Conservation (phyloP, 2,113 vertebrate species). For the Castor canadensis region DNA sequence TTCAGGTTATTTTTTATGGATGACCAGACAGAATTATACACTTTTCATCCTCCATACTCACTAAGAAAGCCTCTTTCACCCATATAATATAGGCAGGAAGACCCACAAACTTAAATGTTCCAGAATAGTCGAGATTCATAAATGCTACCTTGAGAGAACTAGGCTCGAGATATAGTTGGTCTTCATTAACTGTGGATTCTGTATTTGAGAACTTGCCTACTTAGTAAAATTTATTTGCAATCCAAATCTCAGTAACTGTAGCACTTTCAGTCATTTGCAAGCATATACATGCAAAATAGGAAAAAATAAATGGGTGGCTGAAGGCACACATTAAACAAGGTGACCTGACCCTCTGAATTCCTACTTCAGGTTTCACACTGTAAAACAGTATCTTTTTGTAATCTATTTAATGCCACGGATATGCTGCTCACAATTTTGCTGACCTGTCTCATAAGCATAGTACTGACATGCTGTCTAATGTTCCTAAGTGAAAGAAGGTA, state of each 20-base stretch:
- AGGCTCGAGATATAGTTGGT: not conserved
- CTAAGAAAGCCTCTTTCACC: not conserved
- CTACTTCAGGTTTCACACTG: not conserved
- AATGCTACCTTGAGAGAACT: not conserved
- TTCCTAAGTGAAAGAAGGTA: not conserved
- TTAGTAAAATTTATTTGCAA: too few relatives aligned
- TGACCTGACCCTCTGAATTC: not conserved
- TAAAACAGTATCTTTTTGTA: not conserved
- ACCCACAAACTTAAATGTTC: not conserved
- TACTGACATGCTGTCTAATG: too few relatives aligned
- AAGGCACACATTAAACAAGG: not conserved
- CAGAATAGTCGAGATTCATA: not conserved
- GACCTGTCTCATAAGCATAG: too few relatives aligned
- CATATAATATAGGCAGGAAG: not conserved
- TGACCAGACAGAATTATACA: not conserved
- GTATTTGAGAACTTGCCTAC: not conserved
- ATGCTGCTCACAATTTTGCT: too few relatives aligned
- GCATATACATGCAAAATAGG: not conserved
- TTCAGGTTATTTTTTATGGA: not conserved
- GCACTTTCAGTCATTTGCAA: not conserved
- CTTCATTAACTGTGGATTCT: not conserved
- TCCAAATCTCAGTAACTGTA: not conserved
- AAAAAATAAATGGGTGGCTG: not conserved
- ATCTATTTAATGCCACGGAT: not conserved
- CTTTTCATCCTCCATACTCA: not conserved